A percentile compares a stretch with the other conserved stretches of the same genome.
phyloP scores from a whole-genome alignment of 1,140 invertebrate species.

The Dendroctonus ponderosae region DNA sequence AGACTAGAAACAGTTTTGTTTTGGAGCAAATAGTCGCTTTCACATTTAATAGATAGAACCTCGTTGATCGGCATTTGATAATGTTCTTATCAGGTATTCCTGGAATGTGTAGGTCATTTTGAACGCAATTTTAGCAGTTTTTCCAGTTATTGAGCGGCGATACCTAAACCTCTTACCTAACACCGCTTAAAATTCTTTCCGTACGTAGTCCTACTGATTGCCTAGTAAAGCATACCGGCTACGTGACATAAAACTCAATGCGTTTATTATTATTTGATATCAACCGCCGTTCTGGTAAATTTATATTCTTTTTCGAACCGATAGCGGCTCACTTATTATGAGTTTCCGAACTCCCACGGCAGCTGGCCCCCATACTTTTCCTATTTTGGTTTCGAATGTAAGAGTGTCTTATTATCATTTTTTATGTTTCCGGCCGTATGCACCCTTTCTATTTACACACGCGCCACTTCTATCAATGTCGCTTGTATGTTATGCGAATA shows the following conservation, averaged over 20 bases:
- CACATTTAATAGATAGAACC: too few species aligned
- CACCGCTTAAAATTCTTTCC: slow-evolving; percentile 2
- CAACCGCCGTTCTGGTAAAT: slow-evolving; percentile 7
- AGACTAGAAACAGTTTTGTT: too few species aligned
- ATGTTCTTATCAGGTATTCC: too few species aligned
- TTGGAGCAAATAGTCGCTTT: too few species aligned
- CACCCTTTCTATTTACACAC: slow-evolving; percentile 6
- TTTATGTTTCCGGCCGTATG: slow-evolving; percentile 2
- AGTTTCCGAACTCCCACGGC: too few species aligned
- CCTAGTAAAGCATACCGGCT: slow-evolving; percentile 1
- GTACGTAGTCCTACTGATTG: slow-evolving; percentile 2
- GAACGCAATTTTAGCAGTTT: too few species aligned
- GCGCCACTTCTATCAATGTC: slow-evolving; percentile 7
- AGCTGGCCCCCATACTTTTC: too few species aligned
- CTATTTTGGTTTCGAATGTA: background rate
- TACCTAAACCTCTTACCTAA: background rate
- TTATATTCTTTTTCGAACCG: slow-evolving; percentile 4
- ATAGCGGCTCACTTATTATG: background rate
- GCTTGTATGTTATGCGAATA: background rate
- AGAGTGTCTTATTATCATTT: slow-evolving; percentile 7
- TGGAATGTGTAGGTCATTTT: too few species aligned
- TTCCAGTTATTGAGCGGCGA: too few species aligned
- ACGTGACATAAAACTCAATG: slow-evolving; percentile 4
- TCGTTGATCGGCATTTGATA: too few species aligned
- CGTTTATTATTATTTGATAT: slow-evolving; percentile 7